A percentile compares a stretch with the other conserved stretches of the same genome.
Evolutionary conservation across 2,797 vertebrate genomes (phyloP).

Genomic region (Garrulus glandarius): DNA sequence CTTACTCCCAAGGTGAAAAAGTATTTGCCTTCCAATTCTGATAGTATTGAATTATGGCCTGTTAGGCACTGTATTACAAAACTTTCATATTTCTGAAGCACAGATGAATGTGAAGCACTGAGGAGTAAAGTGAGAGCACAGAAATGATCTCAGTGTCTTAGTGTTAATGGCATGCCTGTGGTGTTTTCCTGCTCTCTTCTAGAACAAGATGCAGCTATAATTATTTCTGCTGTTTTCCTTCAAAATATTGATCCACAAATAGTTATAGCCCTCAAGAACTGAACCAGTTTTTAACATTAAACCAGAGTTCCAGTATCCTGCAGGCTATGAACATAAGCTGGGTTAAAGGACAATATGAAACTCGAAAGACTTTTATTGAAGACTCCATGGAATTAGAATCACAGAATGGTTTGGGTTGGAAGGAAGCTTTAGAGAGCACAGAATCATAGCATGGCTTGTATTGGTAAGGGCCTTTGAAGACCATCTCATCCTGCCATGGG

Average conservation of each 20-base stretch:
- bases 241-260: neutral
- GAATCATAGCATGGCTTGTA: neutral
- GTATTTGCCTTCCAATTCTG: neutral
- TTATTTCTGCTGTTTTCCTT: neutral
- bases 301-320: neutral
- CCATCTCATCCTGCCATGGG: neutral
- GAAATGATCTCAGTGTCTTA: neutral
- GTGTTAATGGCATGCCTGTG: neutral
- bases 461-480: neutral
- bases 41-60: neutral
- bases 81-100: neutral
- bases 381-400: neutral
- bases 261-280: neutral
- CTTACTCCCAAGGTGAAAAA: neutral
- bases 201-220: neutral
- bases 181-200: neutral
- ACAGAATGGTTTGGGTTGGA: neutral
- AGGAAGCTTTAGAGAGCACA: neutral
- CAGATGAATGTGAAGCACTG: neutral
- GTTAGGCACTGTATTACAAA: neutral
- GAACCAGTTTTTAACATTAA: neutral
- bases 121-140: neutral
- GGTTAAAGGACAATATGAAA: neutral
- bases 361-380: neutral
- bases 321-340: neutral